Conservation (phyloP, 2,113 vertebrate species). For the Casuarius casuarius region DNA sequence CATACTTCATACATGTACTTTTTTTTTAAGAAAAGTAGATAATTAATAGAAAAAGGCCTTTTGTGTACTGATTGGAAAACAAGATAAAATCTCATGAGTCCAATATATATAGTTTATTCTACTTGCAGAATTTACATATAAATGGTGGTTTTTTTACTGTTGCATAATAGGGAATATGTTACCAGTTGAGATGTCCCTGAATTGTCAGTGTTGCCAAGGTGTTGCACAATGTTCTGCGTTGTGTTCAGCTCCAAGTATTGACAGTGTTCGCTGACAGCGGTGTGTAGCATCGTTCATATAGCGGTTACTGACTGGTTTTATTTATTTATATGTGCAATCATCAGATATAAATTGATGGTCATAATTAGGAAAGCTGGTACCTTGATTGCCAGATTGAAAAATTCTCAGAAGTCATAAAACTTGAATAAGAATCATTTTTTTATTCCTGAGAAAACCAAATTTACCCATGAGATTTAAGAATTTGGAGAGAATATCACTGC, state of each 20-base stretch:
- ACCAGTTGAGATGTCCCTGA: background rate
- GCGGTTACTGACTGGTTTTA: background rate
- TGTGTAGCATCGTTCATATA: rapidly evolving
- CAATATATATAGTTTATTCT: background rate
- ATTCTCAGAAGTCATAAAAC: constrained; percentile 1
- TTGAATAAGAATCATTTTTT: background rate
- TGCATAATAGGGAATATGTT: background rate
- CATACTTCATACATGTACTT: background rate
- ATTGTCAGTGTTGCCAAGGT: background rate
- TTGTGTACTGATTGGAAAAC: background rate
- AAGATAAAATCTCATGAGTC: background rate
- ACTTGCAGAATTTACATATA: background rate
- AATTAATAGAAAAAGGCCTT: background rate
- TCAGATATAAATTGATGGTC: background rate
- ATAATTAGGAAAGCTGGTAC: background rate
- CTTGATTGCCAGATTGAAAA: background rate
- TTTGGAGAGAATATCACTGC: background rate
- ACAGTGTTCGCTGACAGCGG: background rate
- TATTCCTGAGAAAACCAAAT: background rate
- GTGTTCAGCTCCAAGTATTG: background rate
- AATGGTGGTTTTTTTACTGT: background rate
- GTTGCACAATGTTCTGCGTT: background rate
- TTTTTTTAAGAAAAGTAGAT: background rate
- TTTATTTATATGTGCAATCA: background rate
- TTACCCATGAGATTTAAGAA: background rate